Evolutionary conservation across 2,888 invertebrate genomes (phyloP).

Genomic region (Aproaerema taeniolella): DNA sequence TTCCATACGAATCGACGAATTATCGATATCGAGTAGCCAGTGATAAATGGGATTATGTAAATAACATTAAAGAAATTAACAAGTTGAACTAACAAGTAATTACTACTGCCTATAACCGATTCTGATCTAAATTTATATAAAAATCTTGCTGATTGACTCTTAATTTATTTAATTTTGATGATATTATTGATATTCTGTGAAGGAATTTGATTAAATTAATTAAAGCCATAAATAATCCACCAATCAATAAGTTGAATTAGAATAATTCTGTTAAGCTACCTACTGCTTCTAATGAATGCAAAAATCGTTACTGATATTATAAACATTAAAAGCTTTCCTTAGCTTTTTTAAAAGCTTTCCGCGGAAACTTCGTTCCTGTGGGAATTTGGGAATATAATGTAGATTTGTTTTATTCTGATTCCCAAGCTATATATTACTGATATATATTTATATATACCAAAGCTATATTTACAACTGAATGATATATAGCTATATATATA

Average conservation of each 20-base stretch:
- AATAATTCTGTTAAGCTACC: slow-evolving; percentile 4
- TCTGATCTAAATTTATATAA: slow-evolving; percentile 17
- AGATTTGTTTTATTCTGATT: too few relatives aligned
- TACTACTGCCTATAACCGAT: slow-evolving; percentile 27
- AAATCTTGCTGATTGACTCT: slow-evolving; percentile 15
- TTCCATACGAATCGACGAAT: slow-evolving; percentile 55
- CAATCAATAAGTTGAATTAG: slow-evolving; percentile 4
- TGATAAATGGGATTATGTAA: slow-evolving; percentile 56
- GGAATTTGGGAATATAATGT: too few relatives aligned
- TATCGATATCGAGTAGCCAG: slow-evolving; percentile 43
- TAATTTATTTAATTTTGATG: slow-evolving; percentile 13
- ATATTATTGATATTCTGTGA: not conserved
- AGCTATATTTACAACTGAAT: too few relatives aligned
- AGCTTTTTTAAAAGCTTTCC: too few relatives aligned
- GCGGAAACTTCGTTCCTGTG: too few relatives aligned
- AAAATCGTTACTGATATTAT: too few relatives aligned
- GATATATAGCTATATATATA: too few relatives aligned
- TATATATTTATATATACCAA: too few relatives aligned
- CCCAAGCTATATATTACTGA: too few relatives aligned
- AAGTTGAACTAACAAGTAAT: slow-evolving; percentile 39
- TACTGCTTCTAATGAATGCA: not conserved
- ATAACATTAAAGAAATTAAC: slow-evolving; percentile 31
- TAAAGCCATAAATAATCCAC: not conserved
- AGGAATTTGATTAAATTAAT: slow-evolving; percentile 3
- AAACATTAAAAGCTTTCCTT: too few relatives aligned